Percentiles rank a stretch among this genome's conserved stretches.
Conservation (phyloP, 2,113 vertebrate species). For the Atractosteus spatula region DNA sequence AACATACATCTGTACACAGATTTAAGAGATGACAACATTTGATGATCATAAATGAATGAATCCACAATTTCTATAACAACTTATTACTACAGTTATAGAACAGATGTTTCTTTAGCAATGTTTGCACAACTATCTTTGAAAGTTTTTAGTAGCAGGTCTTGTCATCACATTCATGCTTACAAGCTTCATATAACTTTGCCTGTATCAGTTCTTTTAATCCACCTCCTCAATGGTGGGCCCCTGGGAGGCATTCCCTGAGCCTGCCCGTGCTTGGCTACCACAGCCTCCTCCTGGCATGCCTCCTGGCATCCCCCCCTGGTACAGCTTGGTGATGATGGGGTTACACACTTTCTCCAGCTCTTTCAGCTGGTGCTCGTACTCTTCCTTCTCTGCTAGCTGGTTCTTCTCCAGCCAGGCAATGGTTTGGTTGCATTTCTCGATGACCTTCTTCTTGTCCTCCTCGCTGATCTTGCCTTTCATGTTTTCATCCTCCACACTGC, state of each 20-base stretch:
- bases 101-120: too few relatives aligned
- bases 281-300: constrained; percentile 11
- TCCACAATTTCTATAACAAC: too few relatives aligned
- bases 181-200: too few relatives aligned
- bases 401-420: constrained; percentile 33
- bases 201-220: background rate
- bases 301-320: constrained; percentile 1
- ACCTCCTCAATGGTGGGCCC: constrained; percentile 16
- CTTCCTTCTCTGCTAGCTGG: constrained; percentile 29
- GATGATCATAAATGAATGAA: too few relatives aligned
- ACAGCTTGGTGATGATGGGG: constrained; percentile 26
- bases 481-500: constrained; percentile 13
- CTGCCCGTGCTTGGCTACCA: background rate
- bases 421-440: constrained; percentile 31
- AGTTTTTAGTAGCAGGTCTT: too few relatives aligned
- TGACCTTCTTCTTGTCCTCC: constrained; percentile 24
- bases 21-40: too few relatives aligned
- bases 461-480: constrained; percentile 15
- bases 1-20: too few relatives aligned
- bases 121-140: too few relatives aligned
- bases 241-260: background rate
- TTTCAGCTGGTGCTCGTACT: constrained; percentile 28
- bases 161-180: too few relatives aligned
- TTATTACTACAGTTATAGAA: too few relatives aligned
- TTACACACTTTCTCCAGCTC: constrained; percentile 34